Evolutionary conservation across 2,888 invertebrate species (phyloP).

Genomic region (Agrilus biguttatus): DNA sequence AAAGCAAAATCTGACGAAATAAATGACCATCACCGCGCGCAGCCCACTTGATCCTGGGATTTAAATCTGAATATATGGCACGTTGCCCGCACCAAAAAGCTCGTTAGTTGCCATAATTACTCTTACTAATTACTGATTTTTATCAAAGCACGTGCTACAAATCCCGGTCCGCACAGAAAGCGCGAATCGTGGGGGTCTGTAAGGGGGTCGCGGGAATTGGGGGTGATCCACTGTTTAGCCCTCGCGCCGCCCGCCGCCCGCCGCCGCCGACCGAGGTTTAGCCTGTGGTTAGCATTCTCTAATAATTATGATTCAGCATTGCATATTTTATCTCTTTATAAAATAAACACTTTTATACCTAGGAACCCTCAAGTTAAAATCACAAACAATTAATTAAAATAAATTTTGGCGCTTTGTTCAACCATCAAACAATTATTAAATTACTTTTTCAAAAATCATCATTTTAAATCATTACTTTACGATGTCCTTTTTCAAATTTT

Average conservation of each 20-base stretch:
- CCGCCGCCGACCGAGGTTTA: slow-evolving; percentile 20
- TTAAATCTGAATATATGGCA: slow-evolving; percentile 17
- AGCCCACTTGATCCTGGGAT: slow-evolving; percentile 20
- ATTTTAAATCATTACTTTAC: too few species aligned
- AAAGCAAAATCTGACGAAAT: slow-evolving; percentile 25
- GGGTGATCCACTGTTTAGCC: background rate
- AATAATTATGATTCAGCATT: slow-evolving; percentile 29
- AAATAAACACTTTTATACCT: too few species aligned
- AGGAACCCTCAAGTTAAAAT: too few species aligned
- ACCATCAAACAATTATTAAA: too few species aligned
- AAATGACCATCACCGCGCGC: slow-evolving; percentile 24
- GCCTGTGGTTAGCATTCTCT: slow-evolving; percentile 17
- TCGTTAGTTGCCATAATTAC: slow-evolving; percentile 34
- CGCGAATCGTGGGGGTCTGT: background rate
- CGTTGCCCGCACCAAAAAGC: slow-evolving; percentile 21
- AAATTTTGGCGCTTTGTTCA: too few species aligned
- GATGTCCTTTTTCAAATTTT: too few species aligned
- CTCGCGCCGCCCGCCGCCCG: too few species aligned
- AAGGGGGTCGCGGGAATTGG: background rate
- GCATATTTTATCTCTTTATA: slow-evolving; percentile 30
- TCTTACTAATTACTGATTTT: slow-evolving; percentile 35
- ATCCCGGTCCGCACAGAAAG: slow-evolving; percentile 11
- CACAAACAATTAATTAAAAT: too few species aligned
- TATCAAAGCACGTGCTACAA: slow-evolving; percentile 31
- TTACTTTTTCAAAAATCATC: too few species aligned